These are phyloP conservation scores for Quadriops clusia DNA, from an alignment of 2,888 invertebrate species.

Conservation along the genomic window DNA sequence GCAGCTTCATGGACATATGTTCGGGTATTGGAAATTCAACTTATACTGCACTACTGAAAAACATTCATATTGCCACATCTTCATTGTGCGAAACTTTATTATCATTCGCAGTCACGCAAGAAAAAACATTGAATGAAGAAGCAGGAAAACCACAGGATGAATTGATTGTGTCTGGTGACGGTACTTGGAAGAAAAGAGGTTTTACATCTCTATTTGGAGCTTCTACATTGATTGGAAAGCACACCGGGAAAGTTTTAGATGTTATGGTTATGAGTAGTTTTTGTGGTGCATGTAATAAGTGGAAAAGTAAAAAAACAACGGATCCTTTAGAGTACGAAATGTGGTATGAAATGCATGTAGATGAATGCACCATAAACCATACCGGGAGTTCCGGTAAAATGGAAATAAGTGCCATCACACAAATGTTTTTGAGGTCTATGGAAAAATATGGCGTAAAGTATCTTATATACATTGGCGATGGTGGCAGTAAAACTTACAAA, in stretches of 20 bases:
- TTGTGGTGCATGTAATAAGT: too few species aligned
- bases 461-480: slow-evolving; percentile 17
- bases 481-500: slow-evolving; percentile 18
- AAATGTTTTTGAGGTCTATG: slow-evolving; percentile 16
- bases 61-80: slow-evolving; percentile 8
- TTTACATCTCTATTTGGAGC: slow-evolving; percentile 20
- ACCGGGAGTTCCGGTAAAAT: slow-evolving; percentile 18
- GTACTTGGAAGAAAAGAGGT: slow-evolving; percentile 19
- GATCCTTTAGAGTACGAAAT: slow-evolving; percentile 15
- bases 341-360: too few species aligned
- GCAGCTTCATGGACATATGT: too few species aligned
- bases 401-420: slow-evolving; percentile 17
- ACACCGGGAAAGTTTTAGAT: slow-evolving; percentile 18
- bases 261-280: too few species aligned
- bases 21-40: too few species aligned
- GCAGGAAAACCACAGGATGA: slow-evolving; percentile 7
- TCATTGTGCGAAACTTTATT: slow-evolving; percentile 6
- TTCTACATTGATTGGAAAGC: slow-evolving; percentile 18
- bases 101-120: slow-evolving; percentile 5
- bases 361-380: slow-evolving; percentile 19
- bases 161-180: slow-evolving; percentile 17
- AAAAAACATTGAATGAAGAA: slow-evolving; percentile 9
- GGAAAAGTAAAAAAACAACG: too few species aligned
- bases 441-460: slow-evolving; percentile 12
- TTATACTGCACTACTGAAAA: too few species aligned